phyloP scores from a whole-genome alignment of 2,888 invertebrate genomes.

The Idaea biselata region DNA sequence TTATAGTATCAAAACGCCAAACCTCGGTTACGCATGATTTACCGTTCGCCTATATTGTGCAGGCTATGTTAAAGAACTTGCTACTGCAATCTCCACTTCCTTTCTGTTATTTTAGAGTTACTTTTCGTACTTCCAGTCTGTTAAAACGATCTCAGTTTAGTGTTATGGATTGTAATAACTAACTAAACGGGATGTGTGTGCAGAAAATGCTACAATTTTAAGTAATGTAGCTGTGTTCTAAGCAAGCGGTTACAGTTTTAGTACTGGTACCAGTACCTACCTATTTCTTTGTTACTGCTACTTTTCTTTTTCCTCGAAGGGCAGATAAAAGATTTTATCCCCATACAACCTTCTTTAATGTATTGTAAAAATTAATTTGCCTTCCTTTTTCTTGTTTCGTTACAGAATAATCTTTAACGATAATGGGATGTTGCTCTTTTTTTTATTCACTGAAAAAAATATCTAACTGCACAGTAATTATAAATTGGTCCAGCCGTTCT shows the following conservation, averaged over 20 bases:
- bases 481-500: too few relatives aligned
- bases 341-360: not conserved
- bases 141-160: not conserved
- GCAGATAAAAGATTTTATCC: not conserved
- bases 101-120: not conserved
- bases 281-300: too few relatives aligned
- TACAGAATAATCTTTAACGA: constrained; percentile 6
- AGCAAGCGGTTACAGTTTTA: not conserved
- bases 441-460: too few relatives aligned
- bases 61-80: not conserved
- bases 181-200: not conserved
- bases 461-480: too few relatives aligned
- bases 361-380: constrained; percentile 20
- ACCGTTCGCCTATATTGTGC: not conserved
- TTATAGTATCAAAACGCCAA: not conserved
- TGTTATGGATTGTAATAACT: not conserved
- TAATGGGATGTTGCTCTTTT: too few relatives aligned
- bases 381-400: constrained; percentile 19
- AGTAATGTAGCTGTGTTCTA: not conserved
- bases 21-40: not conserved
- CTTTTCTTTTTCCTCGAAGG: too few relatives aligned
- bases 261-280: too few relatives aligned
- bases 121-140: not conserved
- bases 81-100: not conserved
- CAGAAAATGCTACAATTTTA: not conserved